Conservation (phyloP, 2,113 vertebrate genomes). For the Melierax canorus region DNA sequence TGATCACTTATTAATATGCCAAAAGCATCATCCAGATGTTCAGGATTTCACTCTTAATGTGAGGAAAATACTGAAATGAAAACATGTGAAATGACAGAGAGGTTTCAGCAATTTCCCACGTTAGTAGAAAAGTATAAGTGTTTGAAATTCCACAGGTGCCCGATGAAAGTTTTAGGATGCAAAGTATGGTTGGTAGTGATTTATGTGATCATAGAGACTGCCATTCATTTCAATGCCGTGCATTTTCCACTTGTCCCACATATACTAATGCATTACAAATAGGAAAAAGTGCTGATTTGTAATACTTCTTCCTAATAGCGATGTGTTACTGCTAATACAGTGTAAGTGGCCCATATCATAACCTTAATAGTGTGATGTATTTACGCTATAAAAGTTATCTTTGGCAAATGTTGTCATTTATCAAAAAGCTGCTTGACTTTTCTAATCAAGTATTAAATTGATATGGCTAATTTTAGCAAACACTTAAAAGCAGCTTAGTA, state of each 20-base stretch:
- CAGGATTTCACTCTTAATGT: background rate
- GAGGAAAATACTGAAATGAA: background rate
- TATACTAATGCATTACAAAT: background rate
- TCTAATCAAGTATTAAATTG: background rate
- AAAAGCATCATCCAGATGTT: background rate
- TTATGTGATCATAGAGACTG: background rate
- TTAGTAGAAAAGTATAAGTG: background rate
- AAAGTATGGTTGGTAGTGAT: background rate
- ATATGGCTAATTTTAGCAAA: background rate
- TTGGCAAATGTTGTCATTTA: background rate
- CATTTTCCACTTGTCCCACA: background rate
- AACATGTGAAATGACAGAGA: background rate
- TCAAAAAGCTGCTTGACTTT: background rate
- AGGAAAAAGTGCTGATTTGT: background rate
- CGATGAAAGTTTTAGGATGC: background rate
- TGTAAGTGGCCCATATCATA: background rate
- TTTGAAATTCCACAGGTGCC: background rate
- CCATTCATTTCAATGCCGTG: too few species aligned
- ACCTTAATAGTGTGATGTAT: background rate
- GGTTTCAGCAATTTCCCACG: background rate
- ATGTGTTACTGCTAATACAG: background rate
- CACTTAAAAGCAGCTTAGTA: background rate
- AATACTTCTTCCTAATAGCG: background rate
- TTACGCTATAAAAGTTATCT: background rate
- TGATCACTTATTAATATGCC: background rate